Conservation (phyloP, 2,888 invertebrate species). For the Hyles lineata region DNA sequence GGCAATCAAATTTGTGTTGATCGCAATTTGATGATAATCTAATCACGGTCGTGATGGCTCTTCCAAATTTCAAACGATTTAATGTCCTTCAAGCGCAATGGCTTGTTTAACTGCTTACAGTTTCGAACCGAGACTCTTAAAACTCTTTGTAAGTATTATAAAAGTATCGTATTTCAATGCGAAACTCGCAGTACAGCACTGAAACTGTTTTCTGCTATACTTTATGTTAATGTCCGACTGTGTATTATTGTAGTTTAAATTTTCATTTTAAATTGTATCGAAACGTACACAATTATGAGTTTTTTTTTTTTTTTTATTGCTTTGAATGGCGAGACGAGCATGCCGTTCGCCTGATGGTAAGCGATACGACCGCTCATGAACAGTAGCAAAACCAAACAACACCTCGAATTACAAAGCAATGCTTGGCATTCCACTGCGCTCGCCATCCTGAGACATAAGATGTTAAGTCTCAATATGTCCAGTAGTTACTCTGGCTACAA, state of each 20-base stretch:
- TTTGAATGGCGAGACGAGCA: no score
- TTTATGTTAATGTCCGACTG: neutral
- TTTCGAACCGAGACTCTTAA: slow-evolving; percentile 1
- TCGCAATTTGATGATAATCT: slow-evolving; percentile 3
- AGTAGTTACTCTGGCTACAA: no score
- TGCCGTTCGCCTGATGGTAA: no score
- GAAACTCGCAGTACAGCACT: neutral
- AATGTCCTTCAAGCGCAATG: neutral
- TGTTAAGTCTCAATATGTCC: no score
- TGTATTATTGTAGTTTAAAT: neutral
- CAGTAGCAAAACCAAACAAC: no score
- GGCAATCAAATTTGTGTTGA: neutral
- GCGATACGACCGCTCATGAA: no score
- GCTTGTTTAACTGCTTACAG: neutral
- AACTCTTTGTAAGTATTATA: neutral
- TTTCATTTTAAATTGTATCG: neutral
- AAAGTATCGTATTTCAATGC: neutral
- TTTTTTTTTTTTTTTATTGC: no score
- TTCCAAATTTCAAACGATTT: neutral
- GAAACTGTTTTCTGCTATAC: neutral
- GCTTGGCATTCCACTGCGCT: no score
- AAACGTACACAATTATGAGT: neutral
- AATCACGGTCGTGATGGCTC: neutral
- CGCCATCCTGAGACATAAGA: no score
- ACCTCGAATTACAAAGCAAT: no score